phyloP scores from a whole-genome alignment of 1,140 invertebrate species.

The Araneus ventricosus region DNA sequence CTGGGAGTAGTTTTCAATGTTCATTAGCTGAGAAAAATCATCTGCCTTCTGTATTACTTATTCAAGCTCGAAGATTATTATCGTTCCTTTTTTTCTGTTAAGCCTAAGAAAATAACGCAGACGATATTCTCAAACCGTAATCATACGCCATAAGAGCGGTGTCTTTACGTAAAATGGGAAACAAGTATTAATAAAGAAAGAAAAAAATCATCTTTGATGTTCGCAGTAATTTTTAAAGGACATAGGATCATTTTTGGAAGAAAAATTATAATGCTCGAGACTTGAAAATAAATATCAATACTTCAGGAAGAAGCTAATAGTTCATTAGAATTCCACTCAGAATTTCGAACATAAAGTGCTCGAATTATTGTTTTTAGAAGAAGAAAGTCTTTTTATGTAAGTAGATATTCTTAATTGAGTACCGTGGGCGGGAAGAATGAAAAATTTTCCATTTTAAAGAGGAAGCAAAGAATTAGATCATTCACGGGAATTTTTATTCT shows the following conservation, averaged over 20 bases:
- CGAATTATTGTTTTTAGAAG: background rate
- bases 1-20: constrained; percentile 6
- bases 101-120: background rate
- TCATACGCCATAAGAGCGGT: background rate
- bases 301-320: background rate
- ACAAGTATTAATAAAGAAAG: background rate
- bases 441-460: background rate
- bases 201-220: background rate
- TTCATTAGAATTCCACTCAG: constrained; percentile 21
- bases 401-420: background rate
- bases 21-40: background rate
- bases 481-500: background rate
- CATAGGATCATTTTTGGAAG: background rate
- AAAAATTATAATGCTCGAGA: background rate
- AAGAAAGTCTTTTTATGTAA: background rate
- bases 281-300: constrained; percentile 21
- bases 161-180: background rate
- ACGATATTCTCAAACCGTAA: constrained; percentile 8
- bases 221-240: background rate
- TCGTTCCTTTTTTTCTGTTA: background rate
- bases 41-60: constrained; percentile 26
- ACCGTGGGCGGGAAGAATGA: background rate
- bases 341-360: background rate
- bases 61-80: background rate
- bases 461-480: background rate